Evolutionary conservation across 2,113 vertebrate species (phyloP), one percentile per base, ranked within the genome.

Genomic region (Romanogobio albipinnatus): DNA sequence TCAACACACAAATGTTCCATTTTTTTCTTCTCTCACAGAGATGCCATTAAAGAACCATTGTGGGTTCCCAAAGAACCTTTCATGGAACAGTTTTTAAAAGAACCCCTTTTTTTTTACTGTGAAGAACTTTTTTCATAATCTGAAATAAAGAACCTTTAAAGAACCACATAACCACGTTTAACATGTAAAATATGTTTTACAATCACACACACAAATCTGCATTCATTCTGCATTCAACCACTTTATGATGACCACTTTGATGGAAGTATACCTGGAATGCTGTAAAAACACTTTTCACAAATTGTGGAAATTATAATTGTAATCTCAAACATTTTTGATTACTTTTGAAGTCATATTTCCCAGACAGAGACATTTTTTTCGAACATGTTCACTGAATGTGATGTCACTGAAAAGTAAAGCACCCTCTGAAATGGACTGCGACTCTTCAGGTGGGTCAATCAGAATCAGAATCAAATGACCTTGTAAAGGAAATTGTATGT

Each of bases 401-500:
- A 5, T 43, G 6, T 43, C 53, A 39, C 51, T 39, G 39, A 45
- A 73, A 43, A 61, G 59, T 24, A 24, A 61, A 47, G 10, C 19
- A 2, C 10, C 39, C 11, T 73, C 10, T 24, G 70, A 73, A 22
- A 24, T 13, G 70, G 19, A 17, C 7, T 43, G 36, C 53, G 39
- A 24, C 36, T 78, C 33, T 61, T 78, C 56, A 62, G 76, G 76
- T 62, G 11, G 7, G 15, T 13, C 56, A n/a, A n/a, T n/a, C n/a
- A n/a, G n/a, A n/a, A n/a, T n/a, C n/a, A n/a, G n/a, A n/a, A n/a
- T n/a, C n/a, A 79, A 62, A 79, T 77, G 83, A 77, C 83, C 74
- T 84, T 84, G 74, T 84, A 47, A 76, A 64, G 53, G 68, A 61
- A 47, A 47, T 61, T 36, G 10, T 5, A 61, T 43, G 56, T 13